Conservation (phyloP, 2,888 invertebrate genomes). For the Suillia variegata region DNA sequence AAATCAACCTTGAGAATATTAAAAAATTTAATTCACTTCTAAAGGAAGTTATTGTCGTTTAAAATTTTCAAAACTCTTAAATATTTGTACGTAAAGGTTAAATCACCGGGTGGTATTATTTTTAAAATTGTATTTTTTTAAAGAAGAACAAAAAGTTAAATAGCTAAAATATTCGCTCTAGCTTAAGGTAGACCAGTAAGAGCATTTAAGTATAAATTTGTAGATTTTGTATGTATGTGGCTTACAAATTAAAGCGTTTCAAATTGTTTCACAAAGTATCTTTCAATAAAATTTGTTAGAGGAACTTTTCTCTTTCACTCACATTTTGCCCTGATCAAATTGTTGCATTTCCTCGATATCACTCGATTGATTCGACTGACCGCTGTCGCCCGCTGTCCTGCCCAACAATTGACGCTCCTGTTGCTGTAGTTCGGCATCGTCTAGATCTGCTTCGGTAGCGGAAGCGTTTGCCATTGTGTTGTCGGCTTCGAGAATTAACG, state of each 20-base stretch:
- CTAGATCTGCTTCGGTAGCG: slow-evolving; percentile 36
- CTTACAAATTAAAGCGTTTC: no score
- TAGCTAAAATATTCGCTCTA: not conserved
- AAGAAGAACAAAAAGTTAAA: not conserved
- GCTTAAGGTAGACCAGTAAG: no score
- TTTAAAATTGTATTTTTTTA: no score
- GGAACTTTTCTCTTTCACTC: slow-evolving; percentile 5
- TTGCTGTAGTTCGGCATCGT: slow-evolving; percentile 29
- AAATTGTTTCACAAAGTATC: not conserved
- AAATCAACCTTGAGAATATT: no score
- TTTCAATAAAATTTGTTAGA: not conserved
- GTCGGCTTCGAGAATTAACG: slow-evolving; percentile 42
- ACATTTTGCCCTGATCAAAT: slow-evolving; percentile 50
- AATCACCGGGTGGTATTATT: no score
- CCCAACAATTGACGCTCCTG: slow-evolving; percentile 2
- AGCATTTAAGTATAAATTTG: not conserved
- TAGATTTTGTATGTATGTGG: no score
- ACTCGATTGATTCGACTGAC: slow-evolving; percentile 48
- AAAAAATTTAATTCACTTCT: no score
- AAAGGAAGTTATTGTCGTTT: not conserved
- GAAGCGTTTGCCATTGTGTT: slow-evolving; percentile 31
- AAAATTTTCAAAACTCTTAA: no score
- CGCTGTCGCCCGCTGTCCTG: slow-evolving; percentile 38
- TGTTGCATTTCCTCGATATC: slow-evolving; percentile 45
- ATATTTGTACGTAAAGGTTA: no score